These are phyloP conservation scores for Hyperoplus lanceolatus DNA, from an alignment of 2,797 vertebrate species.

Conservation along the genomic window DNA sequence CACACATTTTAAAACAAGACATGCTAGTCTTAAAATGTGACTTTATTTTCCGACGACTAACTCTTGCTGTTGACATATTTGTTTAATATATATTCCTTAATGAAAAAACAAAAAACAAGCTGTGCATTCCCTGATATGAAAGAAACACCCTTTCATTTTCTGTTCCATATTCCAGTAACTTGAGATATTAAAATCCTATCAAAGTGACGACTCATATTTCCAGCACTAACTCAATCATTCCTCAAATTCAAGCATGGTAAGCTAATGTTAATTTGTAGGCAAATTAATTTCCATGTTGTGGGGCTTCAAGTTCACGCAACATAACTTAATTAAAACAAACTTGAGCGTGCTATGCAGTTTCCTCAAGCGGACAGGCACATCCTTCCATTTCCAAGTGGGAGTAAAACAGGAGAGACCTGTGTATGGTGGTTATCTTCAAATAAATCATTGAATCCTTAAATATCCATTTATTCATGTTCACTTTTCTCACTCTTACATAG, in stretches of 20 bases:
- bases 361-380: background rate
- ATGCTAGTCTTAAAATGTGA: background rate
- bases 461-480: slow-evolving; percentile 85
- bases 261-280: background rate
- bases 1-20: slow-evolving; percentile 18
- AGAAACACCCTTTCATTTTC: slow-evolving; percentile 3
- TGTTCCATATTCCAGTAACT: slow-evolving; percentile 21
- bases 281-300: background rate
- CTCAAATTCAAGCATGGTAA: background rate
- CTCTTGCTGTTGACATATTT: background rate
- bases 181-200: background rate
- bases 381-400: background rate
- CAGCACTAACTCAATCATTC: background rate
- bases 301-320: background rate
- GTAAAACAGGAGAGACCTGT: background rate
- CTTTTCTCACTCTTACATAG: slow-evolving; percentile 83
- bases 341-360: background rate
- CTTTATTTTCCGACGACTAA: background rate
- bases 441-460: slow-evolving; percentile 79
- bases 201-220: slow-evolving; percentile 1
- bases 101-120: background rate
- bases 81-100: background rate
- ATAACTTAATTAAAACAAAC: background rate
- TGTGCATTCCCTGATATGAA: slow-evolving; percentile 3
- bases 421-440: slow-evolving; percentile 27